phyloP scores from a whole-genome alignment of 2,888 invertebrate genomes.

The Sussaba pulchella region DNA sequence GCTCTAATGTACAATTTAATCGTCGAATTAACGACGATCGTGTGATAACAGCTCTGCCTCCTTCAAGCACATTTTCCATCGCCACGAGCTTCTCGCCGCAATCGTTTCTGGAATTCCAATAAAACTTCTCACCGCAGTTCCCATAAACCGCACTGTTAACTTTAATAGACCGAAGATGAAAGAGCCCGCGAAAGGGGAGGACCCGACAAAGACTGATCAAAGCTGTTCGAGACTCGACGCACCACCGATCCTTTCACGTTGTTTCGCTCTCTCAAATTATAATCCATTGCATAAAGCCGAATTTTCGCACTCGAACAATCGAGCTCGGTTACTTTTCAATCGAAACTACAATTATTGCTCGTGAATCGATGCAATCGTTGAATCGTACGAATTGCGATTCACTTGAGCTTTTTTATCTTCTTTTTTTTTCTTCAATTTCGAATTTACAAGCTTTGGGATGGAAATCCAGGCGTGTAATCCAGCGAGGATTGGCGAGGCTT shows the following conservation, averaged over 20 bases:
- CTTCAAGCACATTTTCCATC: conserved; percentile 18
- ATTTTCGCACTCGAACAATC: background rate
- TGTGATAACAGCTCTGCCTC: conserved; percentile 11
- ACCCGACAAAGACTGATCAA: conserved; percentile 11
- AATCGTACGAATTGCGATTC: background rate
- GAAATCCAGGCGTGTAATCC: conserved; percentile 62
- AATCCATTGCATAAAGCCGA: conserved; percentile 3
- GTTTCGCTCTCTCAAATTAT: conserved; percentile 25
- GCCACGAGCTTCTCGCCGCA: conserved; percentile 19
- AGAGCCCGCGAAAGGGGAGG: conserved; percentile 24
- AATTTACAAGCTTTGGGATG: conserved; percentile 33
- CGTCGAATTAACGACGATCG: conserved; percentile 19
- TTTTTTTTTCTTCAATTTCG: background rate
- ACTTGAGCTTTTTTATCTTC: background rate
- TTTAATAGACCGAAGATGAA: conserved; percentile 57
- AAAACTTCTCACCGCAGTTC: conserved; percentile 40
- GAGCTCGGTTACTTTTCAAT: conserved; percentile 11
- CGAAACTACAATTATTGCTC: background rate
- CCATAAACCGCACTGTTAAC: conserved; percentile 62
- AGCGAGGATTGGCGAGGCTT: conserved; percentile 40
- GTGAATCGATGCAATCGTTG: background rate
- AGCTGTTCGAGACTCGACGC: conserved; percentile 16
- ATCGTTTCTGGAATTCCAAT: conserved; percentile 44
- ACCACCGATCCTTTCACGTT: background rate
- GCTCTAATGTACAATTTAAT: conserved; percentile 41